Evolutionary conservation across 1,140 invertebrate species (phyloP).

Genomic region (Anagrus nilaparvatae): DNA sequence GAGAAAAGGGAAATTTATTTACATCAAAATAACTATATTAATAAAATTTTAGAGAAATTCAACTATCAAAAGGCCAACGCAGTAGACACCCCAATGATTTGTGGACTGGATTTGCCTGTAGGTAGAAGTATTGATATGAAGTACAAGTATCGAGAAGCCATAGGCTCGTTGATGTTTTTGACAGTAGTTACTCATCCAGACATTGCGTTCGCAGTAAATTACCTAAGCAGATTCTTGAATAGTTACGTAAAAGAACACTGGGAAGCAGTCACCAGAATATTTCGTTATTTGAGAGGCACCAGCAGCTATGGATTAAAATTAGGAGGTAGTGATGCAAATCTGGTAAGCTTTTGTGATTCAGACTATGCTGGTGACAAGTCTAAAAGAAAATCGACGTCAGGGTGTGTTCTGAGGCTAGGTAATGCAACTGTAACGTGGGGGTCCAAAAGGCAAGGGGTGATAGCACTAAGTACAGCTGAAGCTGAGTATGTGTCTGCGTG

Average conservation of each 20-base stretch:
- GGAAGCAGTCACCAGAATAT: not conserved
- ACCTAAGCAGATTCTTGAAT: not conserved
- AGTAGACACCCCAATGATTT: not conserved
- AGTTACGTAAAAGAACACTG: not conserved
- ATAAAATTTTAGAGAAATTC: not conserved
- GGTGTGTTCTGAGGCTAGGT: constrained; percentile 15
- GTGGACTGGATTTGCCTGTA: not conserved
- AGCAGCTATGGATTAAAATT: constrained; percentile 12
- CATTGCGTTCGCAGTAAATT: not conserved
- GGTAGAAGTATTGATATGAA: not conserved
- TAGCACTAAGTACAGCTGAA: constrained; percentile 19
- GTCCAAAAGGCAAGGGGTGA: constrained; percentile 18
- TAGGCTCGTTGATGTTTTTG: not conserved
- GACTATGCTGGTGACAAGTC: constrained; percentile 18
- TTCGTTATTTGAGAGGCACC: not conserved
- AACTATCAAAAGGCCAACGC: not conserved
- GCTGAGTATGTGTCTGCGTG: constrained; percentile 21
- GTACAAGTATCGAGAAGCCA: not conserved
- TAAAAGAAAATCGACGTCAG: constrained; percentile 21
- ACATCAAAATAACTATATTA: not conserved
- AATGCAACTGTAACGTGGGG: constrained; percentile 17
- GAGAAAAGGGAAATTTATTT: not conserved
- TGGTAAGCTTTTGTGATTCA: constrained; percentile 15
- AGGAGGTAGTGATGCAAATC: not conserved
- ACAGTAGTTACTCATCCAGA: not conserved